A percentile compares a stretch with the other conserved stretches of the same genome.
phyloP scores from a whole-genome alignment of 2,113 vertebrate species.

The Nesogale talazaci region DNA sequence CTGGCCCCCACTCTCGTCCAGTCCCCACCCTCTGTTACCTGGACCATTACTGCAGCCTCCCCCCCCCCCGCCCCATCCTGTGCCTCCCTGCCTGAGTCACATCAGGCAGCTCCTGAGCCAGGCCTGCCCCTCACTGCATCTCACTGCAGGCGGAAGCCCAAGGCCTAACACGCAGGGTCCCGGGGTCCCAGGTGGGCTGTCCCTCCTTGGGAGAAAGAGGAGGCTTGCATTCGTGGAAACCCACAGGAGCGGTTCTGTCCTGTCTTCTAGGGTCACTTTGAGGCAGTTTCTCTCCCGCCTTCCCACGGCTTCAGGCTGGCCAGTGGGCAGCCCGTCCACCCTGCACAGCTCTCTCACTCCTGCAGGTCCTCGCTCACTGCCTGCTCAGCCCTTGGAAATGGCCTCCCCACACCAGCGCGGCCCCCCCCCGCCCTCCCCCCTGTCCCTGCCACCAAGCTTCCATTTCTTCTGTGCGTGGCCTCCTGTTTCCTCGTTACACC shows the following conservation, averaged over 20 bases:
- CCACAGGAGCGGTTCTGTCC: too few species aligned
- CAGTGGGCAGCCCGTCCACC: too few species aligned
- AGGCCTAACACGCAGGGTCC: not conserved
- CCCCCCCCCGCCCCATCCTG: not conserved
- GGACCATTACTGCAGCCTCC: not conserved
- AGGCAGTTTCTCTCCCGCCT: not conserved
- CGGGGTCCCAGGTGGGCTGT: too few species aligned
- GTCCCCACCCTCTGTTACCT: not conserved
- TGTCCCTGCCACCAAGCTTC: not conserved
- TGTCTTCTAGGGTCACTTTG: too few species aligned
- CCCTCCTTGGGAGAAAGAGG: too few species aligned
- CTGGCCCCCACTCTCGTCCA: not conserved
- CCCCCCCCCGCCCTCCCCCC: too few species aligned
- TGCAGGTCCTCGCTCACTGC: accelerated
- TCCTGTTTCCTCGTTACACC: not conserved
- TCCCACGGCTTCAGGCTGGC: too few species aligned
- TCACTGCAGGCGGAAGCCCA: not conserved
- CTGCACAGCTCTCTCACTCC: not conserved
- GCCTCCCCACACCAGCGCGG: not conserved
- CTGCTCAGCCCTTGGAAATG: not conserved
- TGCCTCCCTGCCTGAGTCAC: not conserved
- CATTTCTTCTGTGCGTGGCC: not conserved
- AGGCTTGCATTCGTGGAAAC: too few species aligned
- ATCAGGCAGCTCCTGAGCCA: not conserved
- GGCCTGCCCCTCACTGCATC: not conserved